Base-by-base conservation (phyloP, 2,113 vertebrate genomes). In the Saimiri boliviensis region DNA sequence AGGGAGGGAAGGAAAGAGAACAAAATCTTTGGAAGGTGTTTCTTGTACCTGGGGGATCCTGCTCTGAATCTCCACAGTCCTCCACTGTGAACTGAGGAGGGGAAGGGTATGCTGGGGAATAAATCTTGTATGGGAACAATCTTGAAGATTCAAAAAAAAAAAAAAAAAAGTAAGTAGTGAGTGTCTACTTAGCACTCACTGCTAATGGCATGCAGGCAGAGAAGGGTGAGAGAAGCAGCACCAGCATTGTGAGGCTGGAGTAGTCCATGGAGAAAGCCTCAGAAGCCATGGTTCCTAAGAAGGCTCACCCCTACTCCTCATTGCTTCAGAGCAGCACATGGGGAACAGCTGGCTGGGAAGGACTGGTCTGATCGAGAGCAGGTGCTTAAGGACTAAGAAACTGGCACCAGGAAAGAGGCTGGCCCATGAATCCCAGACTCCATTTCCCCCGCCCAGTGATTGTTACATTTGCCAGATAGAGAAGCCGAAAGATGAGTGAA, bases 101-200 rank as follows among this genome's bases (percentile, higher is more conserved):
- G 84, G 92, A 32, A 86, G 96, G 56, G 86, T 87, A 83, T 94
- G 88, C 70, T 94, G 87, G 88, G 93, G 79, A 98, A 98, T 98
- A 98, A 98, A 98, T 97, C 97, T 98, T 96, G 52, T 97, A 88
- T 95, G 95, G 97, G 92, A 98, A 94, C 84, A 71, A 95, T 63
- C 49, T 91, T 94, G 66, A 74, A 92, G 80, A 93, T 90, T 90
- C 58, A n/a, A n/a, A n/a, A n/a, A 49, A 49, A 49, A 52, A 52
- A 52, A 52, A 52, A 52, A 52, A 4, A 52, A 14, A 52, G 14
- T 52, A 52, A 52, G 49, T 52, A 52, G 49, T 52, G 49, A 52
- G 54, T 35, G 11, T n/a, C 76, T 79, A 58, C 52, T 93, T 63
- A 81, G 68, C 74, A 45, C 79, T 84, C 71, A 81, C 52, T 27